Evolutionary conservation across 2,797 vertebrate species (phyloP), one percentile per base, ranked within the genome.

Genomic region (Gallirallus australis): DNA sequence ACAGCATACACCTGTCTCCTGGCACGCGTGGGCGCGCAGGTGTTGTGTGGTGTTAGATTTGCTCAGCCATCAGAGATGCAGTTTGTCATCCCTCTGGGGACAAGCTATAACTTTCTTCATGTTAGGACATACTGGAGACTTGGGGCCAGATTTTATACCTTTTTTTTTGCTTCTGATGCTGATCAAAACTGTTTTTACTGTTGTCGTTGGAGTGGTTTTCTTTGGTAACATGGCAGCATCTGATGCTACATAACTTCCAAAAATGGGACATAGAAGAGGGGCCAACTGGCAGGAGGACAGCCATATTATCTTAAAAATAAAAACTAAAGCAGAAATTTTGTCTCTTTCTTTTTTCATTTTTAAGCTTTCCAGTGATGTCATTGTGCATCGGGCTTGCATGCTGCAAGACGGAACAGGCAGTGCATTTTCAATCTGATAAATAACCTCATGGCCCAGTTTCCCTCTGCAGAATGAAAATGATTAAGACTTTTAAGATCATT

Each of bases 391-490:
- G 72, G 53, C 42, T 77, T 78, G 47, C 3, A 3, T 37, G 65
- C 60, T 68, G 12, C 19, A n/a, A 47, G 57, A 59, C 3, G 37
- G 60, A 93, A 47, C 50, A 60, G 68, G 45, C 73, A 78, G 64
- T 8, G n/a, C 60, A 28, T 76, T 47, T 93, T 81, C 68, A 89
- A 94, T 78, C 76, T 93, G 72, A 70, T 40, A 70, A 96, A 84
- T 91, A 91, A 95, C 59, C 84, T 73, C 21, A 68, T 76, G 88
- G 27, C 81, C 53, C 77, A 90, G 21, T 89, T 93, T 84, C 73
- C 64, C 92, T 70, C 79, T 75, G 64, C 42, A 82, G 86, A 75
- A 66, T 69, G 68, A 78, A 93, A 90, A 87, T 60, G 21, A 95
- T 64, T 59, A 27, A 90, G 89, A 65, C 39, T 83, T 81, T 66